These are phyloP conservation scores for Phymorhynchus buccinoides DNA, from an alignment of 1,140 invertebrate species.

Conservation along the genomic window DNA sequence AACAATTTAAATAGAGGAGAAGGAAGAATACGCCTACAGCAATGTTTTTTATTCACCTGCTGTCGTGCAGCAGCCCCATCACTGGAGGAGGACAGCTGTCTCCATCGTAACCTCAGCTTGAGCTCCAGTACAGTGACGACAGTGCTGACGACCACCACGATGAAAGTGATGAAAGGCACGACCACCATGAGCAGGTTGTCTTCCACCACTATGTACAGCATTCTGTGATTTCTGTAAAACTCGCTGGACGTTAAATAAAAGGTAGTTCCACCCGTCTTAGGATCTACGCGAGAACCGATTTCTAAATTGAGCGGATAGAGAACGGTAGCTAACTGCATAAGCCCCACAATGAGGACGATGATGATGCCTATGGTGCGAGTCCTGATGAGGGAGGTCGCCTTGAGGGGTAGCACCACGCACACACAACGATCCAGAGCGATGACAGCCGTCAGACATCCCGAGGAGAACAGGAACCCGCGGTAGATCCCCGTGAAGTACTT, in stretches of 20 bases:
- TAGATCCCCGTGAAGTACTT: neutral
- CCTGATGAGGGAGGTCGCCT: neutral
- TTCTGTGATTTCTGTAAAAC: neutral
- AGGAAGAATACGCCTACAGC: too few species aligned
- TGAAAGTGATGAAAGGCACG: slow-evolving; percentile 16
- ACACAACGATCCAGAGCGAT: slow-evolving; percentile 24
- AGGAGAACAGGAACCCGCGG: neutral
- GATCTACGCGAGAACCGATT: neutral
- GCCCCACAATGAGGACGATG: neutral
- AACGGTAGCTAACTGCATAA: neutral
- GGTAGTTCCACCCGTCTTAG: neutral
- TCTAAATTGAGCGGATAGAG: neutral
- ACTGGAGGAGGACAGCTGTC: neutral
- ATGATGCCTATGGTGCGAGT: slow-evolving; percentile 9
- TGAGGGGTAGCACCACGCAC: slow-evolving; percentile 28
- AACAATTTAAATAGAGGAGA: too few species aligned
- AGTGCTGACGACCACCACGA: neutral
- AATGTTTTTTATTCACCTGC: neutral
- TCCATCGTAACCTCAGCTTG: neutral
- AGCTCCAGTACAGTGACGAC: slow-evolving; percentile 16
- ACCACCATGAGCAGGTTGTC: slow-evolving; percentile 3
- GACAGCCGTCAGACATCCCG: slow-evolving; percentile 16
- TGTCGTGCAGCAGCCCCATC: neutral
- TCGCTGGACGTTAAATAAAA: neutral
- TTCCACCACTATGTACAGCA: neutral